Evolutionary conservation across 2,888 invertebrate genomes (phyloP).

Genomic region (Carpatolechia fugitivella): DNA sequence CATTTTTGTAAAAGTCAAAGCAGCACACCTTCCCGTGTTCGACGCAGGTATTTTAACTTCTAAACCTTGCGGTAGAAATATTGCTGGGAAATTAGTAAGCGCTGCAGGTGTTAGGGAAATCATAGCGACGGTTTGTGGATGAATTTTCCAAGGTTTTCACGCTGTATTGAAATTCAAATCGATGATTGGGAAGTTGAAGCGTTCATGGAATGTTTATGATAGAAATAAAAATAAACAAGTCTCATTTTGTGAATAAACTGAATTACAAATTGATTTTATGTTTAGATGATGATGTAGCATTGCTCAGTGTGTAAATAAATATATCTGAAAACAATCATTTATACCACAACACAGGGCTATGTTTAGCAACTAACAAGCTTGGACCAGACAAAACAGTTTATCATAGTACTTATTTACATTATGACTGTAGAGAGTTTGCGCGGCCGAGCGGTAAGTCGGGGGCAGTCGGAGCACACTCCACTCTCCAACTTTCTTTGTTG

Average conservation of each 20-base stretch:
- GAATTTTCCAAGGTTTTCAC: background rate
- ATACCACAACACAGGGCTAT: background rate
- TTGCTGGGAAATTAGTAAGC: conserved; percentile 6
- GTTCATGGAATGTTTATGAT: no score
- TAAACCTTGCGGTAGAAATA: conserved; percentile 1
- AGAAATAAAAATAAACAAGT: no score
- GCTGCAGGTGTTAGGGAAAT: conserved; percentile 5
- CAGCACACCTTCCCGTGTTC: conserved; percentile 19
- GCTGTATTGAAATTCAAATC: conserved; percentile 1
- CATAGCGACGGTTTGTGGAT: conserved; percentile 1
- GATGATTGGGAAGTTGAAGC: background rate
- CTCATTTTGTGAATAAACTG: no score
- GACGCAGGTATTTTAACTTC: conserved; percentile 8
- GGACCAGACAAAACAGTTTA: background rate
- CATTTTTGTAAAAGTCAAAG: conserved; percentile 20
- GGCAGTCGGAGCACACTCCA: conserved; percentile 40
- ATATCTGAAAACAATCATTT: no score
- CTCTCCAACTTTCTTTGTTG: conserved; percentile 68
- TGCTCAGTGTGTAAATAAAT: no score
- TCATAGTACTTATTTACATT: background rate
- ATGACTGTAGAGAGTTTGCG: background rate
- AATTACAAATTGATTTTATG: no score
- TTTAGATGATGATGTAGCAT: no score
- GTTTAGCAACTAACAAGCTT: background rate
- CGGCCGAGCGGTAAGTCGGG: conserved; percentile 38